These are phyloP conservation scores for Caretta caretta DNA, from an alignment of 2,113 vertebrate species.

Conservation along the genomic window DNA sequence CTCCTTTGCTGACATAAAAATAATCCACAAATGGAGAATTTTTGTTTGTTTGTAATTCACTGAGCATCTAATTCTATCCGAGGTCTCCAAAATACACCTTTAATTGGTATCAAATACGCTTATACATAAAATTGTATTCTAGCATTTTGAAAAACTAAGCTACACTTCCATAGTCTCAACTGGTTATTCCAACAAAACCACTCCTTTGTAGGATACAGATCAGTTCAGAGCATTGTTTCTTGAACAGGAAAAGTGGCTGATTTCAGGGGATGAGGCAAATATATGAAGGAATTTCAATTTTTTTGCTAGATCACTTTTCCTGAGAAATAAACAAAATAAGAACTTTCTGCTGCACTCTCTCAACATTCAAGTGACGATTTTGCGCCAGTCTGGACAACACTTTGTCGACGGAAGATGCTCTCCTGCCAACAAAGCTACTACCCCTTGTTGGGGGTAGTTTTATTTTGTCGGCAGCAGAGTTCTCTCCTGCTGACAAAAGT, in stretches of 20 bases:
- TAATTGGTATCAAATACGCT: not conserved
- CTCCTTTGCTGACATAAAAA: not conserved
- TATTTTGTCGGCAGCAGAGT: no score
- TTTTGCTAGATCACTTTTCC: not conserved
- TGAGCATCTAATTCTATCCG: not conserved
- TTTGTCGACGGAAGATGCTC: no score
- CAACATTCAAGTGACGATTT: not conserved
- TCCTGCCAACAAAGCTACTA: no score
- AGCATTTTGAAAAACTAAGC: not conserved
- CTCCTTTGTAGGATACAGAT: not conserved
- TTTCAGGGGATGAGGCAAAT: not conserved
- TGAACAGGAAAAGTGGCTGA: not conserved
- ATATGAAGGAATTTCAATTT: not conserved
- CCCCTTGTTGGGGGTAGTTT: no score
- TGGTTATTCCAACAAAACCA: not conserved
- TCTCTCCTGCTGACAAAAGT: no score
- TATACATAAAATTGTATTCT: not conserved
- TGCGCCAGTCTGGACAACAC: not conserved
- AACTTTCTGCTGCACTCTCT: not conserved
- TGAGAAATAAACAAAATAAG: not conserved
- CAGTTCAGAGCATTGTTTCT: not conserved
- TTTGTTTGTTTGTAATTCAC: not conserved
- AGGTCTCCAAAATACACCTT: not conserved
- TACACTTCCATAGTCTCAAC: not conserved
- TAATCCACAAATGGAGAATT: not conserved